Evolutionary conservation across 2,797 vertebrate genomes (phyloP).

Genomic region (Cuniculus paca): DNA sequence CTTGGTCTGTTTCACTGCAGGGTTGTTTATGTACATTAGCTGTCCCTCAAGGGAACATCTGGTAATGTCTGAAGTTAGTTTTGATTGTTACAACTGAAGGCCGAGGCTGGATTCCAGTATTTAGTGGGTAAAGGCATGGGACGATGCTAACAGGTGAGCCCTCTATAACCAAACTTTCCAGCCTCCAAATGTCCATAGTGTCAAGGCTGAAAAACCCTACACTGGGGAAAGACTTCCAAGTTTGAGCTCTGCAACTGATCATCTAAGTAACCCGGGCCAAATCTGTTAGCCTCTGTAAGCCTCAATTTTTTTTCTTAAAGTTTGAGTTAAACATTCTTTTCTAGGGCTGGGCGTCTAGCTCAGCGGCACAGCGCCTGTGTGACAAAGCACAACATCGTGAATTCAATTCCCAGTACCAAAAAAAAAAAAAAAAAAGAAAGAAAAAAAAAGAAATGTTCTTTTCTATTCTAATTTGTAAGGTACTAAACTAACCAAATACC

Average conservation of each 20-base stretch:
- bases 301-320: background rate
- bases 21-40: background rate
- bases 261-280: background rate
- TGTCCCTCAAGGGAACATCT: background rate
- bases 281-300: background rate
- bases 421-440: too few relatives aligned
- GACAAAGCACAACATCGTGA: too few relatives aligned
- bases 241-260: background rate
- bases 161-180: background rate
- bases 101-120: background rate
- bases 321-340: constrained; percentile 51
- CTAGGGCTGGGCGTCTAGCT: too few relatives aligned
- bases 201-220: constrained; percentile 9
- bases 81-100: background rate
- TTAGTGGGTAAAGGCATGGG: background rate
- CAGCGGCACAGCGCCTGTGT: too few relatives aligned
- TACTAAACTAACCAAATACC: constrained; percentile 56
- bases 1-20: background rate
- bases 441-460: too few relatives aligned
- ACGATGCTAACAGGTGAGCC: background rate
- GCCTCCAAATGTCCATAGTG: background rate
- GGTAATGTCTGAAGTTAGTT: constrained; percentile 40
- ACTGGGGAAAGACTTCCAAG: background rate
- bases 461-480: background rate
- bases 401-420: too few relatives aligned